phyloP scores from a whole-genome alignment of 2,113 vertebrate genomes.

The Elephantulus edwardii region DNA sequence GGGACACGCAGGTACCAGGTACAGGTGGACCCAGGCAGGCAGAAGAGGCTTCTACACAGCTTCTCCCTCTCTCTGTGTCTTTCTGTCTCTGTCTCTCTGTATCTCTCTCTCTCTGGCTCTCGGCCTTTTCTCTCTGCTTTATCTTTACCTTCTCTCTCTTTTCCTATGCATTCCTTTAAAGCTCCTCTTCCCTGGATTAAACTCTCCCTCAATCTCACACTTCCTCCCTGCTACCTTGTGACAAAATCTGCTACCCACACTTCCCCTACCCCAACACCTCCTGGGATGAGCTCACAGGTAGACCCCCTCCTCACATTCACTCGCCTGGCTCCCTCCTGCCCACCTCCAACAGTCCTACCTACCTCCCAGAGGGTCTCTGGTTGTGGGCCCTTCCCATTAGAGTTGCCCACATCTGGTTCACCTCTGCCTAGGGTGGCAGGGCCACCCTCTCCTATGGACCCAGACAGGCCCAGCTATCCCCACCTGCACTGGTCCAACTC shows the following conservation, averaged over 20 bases:
- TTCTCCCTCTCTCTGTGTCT: not conserved
- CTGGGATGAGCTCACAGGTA: no score
- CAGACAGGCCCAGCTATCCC: not conserved
- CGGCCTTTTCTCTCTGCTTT: no score
- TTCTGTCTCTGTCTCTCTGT: not conserved
- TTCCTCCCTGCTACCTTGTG: no score
- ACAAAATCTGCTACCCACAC: not conserved
- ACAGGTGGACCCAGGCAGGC: not conserved
- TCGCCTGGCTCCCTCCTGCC: not conserved
- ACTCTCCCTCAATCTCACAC: no score
- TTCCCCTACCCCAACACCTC: not conserved
- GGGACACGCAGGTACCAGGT: fast-evolving
- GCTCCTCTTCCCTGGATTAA: not conserved
- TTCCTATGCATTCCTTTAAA: not conserved
- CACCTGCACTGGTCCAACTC: no score
- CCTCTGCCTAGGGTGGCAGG: not conserved
- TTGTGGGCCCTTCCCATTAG: no score
- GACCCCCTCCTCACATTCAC: no score
- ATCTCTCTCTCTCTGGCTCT: no score
- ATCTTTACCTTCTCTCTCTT: not conserved
- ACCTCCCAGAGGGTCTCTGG: not conserved
- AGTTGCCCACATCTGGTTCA: not conserved
- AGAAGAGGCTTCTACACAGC: no score
- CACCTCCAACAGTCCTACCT: not conserved
- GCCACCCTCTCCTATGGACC: not conserved